These are phyloP conservation scores for Pimephales promelas DNA, from an alignment of 2,113 vertebrate genomes.

Conservation along the genomic window DNA sequence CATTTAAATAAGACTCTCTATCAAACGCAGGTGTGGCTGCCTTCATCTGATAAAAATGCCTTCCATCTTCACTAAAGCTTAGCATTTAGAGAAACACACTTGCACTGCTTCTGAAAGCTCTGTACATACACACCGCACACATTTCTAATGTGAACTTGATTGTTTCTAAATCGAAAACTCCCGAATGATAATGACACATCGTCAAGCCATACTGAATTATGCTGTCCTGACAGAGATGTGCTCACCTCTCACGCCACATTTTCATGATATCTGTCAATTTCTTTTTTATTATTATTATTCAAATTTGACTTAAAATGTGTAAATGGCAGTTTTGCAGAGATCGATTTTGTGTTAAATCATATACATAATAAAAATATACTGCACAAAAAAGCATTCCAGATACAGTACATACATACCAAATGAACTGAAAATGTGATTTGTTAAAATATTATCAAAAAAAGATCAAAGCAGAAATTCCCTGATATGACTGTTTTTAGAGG, in stretches of 20 bases:
- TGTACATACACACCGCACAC: neutral
- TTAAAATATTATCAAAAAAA: too few species aligned
- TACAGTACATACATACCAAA: too few species aligned
- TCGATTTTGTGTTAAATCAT: too few species aligned
- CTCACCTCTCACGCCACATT: neutral
- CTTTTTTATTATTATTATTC: neutral
- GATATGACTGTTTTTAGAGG: too few species aligned
- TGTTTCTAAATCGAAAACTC: neutral
- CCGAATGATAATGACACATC: neutral
- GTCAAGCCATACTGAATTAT: neutral
- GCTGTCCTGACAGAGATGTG: neutral
- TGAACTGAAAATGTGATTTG: too few species aligned
- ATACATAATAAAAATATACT: too few species aligned
- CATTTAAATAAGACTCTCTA: slow-evolving; percentile 49
- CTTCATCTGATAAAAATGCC: slow-evolving; percentile 20
- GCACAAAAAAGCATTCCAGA: too few species aligned
- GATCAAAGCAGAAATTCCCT: too few species aligned
- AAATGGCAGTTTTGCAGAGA: neutral
- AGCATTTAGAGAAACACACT: slow-evolving; percentile 8
- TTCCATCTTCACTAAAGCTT: slow-evolving; percentile 17
- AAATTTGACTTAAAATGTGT: neutral
- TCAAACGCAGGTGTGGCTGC: slow-evolving; percentile 41
- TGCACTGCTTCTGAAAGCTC: neutral
- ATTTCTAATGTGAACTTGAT: neutral
- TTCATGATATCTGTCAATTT: neutral